Conservation (phyloP, 2,113 vertebrate species). For the Ahaetulla prasina region DNA sequence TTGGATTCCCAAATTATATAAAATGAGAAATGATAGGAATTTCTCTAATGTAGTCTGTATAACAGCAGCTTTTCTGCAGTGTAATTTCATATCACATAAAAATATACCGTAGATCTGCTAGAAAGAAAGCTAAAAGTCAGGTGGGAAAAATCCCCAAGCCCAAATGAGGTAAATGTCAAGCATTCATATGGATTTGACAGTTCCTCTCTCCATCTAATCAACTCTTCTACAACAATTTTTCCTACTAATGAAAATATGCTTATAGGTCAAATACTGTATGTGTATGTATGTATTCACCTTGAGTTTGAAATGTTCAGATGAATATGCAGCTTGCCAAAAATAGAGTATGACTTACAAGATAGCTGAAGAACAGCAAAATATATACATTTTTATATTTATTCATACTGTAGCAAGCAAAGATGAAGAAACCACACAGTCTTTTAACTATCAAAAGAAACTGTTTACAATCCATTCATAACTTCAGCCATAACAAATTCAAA, state of each 20-base stretch:
- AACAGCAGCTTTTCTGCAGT: background rate
- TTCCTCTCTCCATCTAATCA: background rate
- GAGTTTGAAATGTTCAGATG: background rate
- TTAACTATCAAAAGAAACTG: background rate
- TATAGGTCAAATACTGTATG: background rate
- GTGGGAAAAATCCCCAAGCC: background rate
- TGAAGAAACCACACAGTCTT: background rate
- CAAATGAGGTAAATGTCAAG: background rate
- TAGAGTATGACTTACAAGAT: background rate
- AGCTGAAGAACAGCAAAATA: background rate
- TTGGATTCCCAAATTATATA: background rate
- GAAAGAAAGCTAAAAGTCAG: background rate
- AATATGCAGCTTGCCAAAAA: background rate
- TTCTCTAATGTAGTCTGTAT: background rate
- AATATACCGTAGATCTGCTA: background rate
- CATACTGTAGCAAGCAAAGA: background rate
- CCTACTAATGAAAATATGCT: background rate
- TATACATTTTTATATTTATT: background rate
- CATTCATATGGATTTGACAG: background rate
- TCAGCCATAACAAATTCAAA: background rate
- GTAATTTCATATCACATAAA: background rate
- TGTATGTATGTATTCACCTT: background rate
- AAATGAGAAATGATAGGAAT: background rate
- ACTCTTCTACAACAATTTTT: background rate
- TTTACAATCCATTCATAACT: background rate